Conservation (phyloP, 1,140 invertebrate genomes). For the Leptinotarsa undecemlineata region DNA sequence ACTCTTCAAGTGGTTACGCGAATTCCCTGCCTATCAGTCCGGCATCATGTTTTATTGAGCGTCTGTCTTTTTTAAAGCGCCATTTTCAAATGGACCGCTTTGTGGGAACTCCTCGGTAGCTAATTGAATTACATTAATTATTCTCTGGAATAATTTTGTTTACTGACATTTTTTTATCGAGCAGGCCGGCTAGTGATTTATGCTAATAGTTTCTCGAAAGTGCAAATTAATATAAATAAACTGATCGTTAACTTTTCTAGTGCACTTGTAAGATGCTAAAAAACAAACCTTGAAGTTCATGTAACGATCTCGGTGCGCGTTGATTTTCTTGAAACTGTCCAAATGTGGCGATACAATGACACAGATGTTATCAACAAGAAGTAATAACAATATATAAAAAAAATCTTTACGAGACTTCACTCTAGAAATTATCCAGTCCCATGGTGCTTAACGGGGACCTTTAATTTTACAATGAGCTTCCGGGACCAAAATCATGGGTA, state of each 20-base stretch:
- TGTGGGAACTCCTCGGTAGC: slow-evolving; percentile 5
- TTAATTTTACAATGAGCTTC: too few species aligned
- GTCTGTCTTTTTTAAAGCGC: slow-evolving; percentile 17
- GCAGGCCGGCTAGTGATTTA: background rate
- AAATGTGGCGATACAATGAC: background rate
- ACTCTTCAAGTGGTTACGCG: slow-evolving; percentile 11
- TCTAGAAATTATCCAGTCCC: too few species aligned
- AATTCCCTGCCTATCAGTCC: background rate
- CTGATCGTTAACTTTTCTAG: slow-evolving; percentile 5
- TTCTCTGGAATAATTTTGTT: background rate
- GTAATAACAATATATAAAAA: background rate
- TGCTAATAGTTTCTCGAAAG: slow-evolving; percentile 1
- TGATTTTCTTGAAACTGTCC: slow-evolving; percentile 5
- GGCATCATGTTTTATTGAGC: slow-evolving; percentile 21
- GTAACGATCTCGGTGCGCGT: background rate
- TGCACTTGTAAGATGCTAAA: background rate
- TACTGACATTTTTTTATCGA: background rate
- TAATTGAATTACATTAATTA: slow-evolving; percentile 8
- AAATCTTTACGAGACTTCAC: background rate
- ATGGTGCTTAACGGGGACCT: too few species aligned
- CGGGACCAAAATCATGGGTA: too few species aligned
- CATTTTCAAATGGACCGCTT: slow-evolving; percentile 18
- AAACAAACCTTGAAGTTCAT: background rate
- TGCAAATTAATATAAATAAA: slow-evolving; percentile 2
- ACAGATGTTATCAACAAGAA: background rate